Conservation (phyloP, 2,797 vertebrate species). For the Channa striata region DNA sequence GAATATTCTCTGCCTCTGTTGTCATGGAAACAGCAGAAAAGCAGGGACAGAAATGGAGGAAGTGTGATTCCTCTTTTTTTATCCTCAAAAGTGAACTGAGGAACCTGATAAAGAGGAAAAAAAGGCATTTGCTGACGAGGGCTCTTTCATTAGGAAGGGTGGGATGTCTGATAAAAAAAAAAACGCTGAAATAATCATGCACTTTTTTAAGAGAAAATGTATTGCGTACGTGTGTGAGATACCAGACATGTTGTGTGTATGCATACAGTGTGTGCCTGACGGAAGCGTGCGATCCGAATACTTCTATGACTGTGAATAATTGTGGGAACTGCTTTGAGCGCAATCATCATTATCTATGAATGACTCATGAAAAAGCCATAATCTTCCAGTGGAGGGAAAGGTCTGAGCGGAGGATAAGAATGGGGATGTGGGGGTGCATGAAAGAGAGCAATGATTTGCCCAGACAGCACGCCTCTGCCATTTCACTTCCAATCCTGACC, state of each 20-base stretch:
- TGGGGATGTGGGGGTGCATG: constrained; percentile 38
- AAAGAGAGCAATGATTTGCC: constrained; percentile 65
- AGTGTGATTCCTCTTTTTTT: constrained; percentile 45
- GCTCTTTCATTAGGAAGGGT: constrained; percentile 38
- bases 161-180: constrained; percentile 45
- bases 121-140: constrained; percentile 57
- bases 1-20: constrained; percentile 83
- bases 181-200: constrained; percentile 49
- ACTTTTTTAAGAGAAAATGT: constrained; percentile 27
- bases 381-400: constrained; percentile 57
- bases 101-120: constrained; percentile 34
- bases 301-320: constrained; percentile 62
- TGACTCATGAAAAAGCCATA: constrained; percentile 75
- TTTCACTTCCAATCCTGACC: constrained; percentile 72
- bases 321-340: constrained; percentile 57
- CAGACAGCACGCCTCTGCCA: constrained; percentile 50
- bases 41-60: constrained; percentile 57
- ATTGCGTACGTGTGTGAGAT: constrained; percentile 19
- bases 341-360: constrained; percentile 67
- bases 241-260: constrained; percentile 20
- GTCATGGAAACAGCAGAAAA: constrained; percentile 83
- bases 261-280: constrained; percentile 8
- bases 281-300: constrained; percentile 40
- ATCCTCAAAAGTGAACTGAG: constrained; percentile 14
- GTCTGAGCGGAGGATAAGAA: constrained; percentile 47